Base-by-base conservation (phyloP, 2,797 vertebrate genomes). In the Lepus townsendii region DNA sequence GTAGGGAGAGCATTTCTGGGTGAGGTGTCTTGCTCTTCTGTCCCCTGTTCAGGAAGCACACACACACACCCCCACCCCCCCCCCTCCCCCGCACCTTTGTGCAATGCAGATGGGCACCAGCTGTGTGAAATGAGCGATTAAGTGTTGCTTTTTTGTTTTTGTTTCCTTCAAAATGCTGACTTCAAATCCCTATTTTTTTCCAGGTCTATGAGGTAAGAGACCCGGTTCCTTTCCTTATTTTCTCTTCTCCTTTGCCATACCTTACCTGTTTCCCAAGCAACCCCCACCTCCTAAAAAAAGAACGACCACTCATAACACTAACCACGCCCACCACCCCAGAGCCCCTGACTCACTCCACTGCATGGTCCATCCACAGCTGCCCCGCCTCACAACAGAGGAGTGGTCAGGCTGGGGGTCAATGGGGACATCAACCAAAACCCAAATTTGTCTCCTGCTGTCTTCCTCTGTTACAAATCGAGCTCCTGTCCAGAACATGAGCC, bases 141-240 rank as follows among this genome's bases (percentile, higher is more conserved):
- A 98, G 98, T 98, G 97, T 98, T 96, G 97, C 98, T 98, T 97
- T 98, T 98, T 42, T 52, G 27, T 97, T 94, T 98, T 97, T 97
- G 98, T 97, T 50, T 38, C 35, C 96, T 98, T 98, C 96, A 98
- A 98, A 96, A 99, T 98, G 99, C 99, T 98, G 99, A 98, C 98
- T 98, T 98, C 98, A 98, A 98, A 97, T 94, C 97, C 98, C 97
- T 98, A 97, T 97, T 99, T 99, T 98, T 99, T 99, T 98, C 98
- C 99, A 99, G 99, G 99, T 99, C 96, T 99, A 99, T 3, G 99
- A 99, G 99, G 99, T 99, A 99, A 99, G 97, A 97, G 99, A 98
- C 93, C 90, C 76, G 5, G 0, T 3, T 98, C 76, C 91, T 97
- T 96, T 97, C 54, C 84, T 52, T 82, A 50, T 83, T 94, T 95